Evolutionary conservation across 2,888 invertebrate genomes (phyloP), one percentile per base, ranked within the genome.

Genomic region (Hypselothyrea guttata): DNA sequence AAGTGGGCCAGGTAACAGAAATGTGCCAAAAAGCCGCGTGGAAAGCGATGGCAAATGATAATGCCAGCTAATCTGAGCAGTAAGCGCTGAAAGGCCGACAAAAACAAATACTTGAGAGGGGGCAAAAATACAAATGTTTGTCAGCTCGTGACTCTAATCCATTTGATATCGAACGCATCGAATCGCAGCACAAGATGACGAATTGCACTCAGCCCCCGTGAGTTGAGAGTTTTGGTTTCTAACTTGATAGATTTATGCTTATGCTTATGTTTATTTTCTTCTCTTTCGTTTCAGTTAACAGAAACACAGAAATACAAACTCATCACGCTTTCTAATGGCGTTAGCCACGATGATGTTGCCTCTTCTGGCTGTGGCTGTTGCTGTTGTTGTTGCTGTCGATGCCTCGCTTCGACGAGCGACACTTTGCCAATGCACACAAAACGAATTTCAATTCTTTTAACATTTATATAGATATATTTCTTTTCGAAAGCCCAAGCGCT

Each of bases 1-100:
- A 85, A 77, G 86, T 78, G 85, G 77, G 84, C 62, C 77, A 83
- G 53, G 64, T 63, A 71, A 61, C 64, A 59, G 72, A 83, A 78
- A 83, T 78, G 75, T 79, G 86, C 83, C 72, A 83, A 78, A 82
- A 74, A 58, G 48, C 44, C 52, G 55, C 61, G 48, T 55, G 41
- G 40, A 56, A 28, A 57, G 44, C 55, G n/a, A n/a, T n/a, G 42
- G 31, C 38, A 33, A 46, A 69, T 31, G 28, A 8, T 45, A 64
- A 63, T 51, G 60, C 54, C 49, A 64, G 75, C 64, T 85, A 85
- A 85, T 79, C 84, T 57, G 76, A 55, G 38, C 22, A 13, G 52
- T 47, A 42, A 30, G 13, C 12, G 54, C 48, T 27, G 47, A 35
- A 15, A 53, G 40, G 40, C 27, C 30, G 34, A n/a, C 27, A 9